Conservation (phyloP, 1,140 invertebrate species). For the Copidosoma floridanum region DNA sequence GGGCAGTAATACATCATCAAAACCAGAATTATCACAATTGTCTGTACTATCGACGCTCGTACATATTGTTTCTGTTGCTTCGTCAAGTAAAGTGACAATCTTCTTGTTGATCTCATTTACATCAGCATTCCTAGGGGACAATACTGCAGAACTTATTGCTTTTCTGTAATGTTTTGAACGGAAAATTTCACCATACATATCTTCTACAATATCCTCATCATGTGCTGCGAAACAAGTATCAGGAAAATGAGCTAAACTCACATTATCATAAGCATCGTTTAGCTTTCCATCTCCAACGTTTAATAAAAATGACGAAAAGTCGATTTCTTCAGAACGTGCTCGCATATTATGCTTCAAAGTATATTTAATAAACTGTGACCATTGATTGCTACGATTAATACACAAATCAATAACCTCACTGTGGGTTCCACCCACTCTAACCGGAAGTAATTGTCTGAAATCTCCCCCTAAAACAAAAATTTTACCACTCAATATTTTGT, state of each 20-base stretch:
- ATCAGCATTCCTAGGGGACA: neutral
- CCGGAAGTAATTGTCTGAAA: constrained; percentile 33
- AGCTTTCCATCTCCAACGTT: constrained; percentile 4
- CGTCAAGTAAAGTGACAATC: constrained; percentile 14
- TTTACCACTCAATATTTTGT: constrained; percentile 38
- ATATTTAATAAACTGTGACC: constrained; percentile 20
- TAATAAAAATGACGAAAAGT: constrained; percentile 1
- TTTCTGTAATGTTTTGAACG: neutral
- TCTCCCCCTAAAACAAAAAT: constrained; percentile 40
- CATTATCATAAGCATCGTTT: constrained; percentile 13
- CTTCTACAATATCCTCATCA: neutral
- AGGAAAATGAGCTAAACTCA: constrained; percentile 19
- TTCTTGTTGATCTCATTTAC: neutral
- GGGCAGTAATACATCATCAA: neutral
- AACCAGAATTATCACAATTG: neutral
- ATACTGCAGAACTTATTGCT: constrained; percentile 1
- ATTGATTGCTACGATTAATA: constrained; percentile 31
- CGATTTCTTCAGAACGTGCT: neutral
- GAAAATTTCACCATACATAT: neutral
- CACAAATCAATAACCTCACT: constrained; percentile 34
- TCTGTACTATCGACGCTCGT: constrained; percentile 13
- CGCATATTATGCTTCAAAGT: constrained; percentile 18
- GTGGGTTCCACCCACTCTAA: constrained; percentile 25
- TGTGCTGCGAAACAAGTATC: constrained; percentile 1
- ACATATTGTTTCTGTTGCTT: constrained; percentile 18